Evolutionary conservation across 2,113 vertebrate genomes (phyloP), one percentile per base, ranked within the genome.

Genomic region (Thalassarche chlororhynchos): DNA sequence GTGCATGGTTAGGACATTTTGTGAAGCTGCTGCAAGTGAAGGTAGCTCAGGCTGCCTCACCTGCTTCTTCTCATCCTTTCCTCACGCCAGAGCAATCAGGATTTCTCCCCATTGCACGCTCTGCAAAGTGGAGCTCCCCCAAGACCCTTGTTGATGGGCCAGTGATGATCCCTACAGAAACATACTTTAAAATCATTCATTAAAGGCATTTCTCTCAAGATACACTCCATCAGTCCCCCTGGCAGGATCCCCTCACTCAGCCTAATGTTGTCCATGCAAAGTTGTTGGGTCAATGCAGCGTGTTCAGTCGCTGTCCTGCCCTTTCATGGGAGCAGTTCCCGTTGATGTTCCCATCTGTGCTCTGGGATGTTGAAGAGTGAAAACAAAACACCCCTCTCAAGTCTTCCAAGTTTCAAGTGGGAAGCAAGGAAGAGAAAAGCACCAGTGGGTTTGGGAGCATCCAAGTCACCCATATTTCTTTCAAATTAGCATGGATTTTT

Each of bases 381-480:
- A 84, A 92, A 44, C 44, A 52, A 47, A 91, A 8, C 17, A 42
- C 1, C 6, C 10, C 14, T 42, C 36, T 52, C 34, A 21, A 58
- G 10, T 8, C 42, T 76, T 31, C 65, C 34, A 34, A 34, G 51
- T 19, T 62, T 31, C 64, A 66, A 60, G 64, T 6, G 10, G 44
- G 21, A 70, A 61, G 6, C 2, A 36, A 52, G 36, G 64, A 72
- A 57, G 26, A 72, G 9, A 32, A 85, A 79, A 79, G 36, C 31
- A 29, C 7, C 3, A 0, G 40, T 5, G 31, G 32, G 14, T n/a
- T 58, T 71, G 60, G 51, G 52, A 71, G 51, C 46, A 34, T 32
- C 13, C 34, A 34, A 44, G 31, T 17, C 54, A 42, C 9, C 0
- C 0, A 5, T 1, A 9, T 17, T 75, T n/a, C 71, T 25, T 83